Base-by-base conservation (phyloP, 23 tunicate genomes). In the Styela clava region DNA sequence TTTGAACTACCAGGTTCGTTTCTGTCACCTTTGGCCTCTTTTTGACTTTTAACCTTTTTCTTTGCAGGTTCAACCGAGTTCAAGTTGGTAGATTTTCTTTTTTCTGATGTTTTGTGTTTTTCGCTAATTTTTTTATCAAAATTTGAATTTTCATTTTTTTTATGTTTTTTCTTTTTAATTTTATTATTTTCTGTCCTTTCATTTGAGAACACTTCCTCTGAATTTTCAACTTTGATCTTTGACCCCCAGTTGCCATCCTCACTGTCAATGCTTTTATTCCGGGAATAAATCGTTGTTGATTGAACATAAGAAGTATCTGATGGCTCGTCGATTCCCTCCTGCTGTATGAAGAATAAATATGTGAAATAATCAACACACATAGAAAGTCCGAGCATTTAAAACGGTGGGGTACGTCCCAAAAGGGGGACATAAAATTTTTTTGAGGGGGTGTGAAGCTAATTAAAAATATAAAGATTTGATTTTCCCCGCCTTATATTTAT, bases 181-280 rank as follows among this genome's bases (percentile, higher is more conserved):
- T 44, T 44, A 44, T 44, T 7, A 44, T 44, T 44, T 44, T 44
- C 56, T 44, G 56, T 44, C 56, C 56, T 44, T 44, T 44, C 9
- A 44, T 12, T 44, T 44, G 56, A 44, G 12, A 44, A 44, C 56
- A 12, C 56, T 44, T 44, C 56, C 56, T 44, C 56, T 44, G 56
- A 5, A 12, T 12, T 44, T 44, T 44, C 56, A 44, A 65, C 16
- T 21, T 71, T 32, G 35, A 71, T 35, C 16, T 30, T 71, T 52
- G 81, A 76, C 30, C 81, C 81, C 81, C 81, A 76, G 62, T 21
- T 44, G 12, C 81, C 81, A 56, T 76, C 81, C 26, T 76, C 81
- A 2, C 81, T 76, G 65, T 76, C 81, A 9, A 76, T 64, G 64
- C 81, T 76, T 52, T 76, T 76, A 31, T 76, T 76, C 63, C 81